Conservation (phyloP, 1,140 invertebrate genomes). For the Aplysia californica region DNA sequence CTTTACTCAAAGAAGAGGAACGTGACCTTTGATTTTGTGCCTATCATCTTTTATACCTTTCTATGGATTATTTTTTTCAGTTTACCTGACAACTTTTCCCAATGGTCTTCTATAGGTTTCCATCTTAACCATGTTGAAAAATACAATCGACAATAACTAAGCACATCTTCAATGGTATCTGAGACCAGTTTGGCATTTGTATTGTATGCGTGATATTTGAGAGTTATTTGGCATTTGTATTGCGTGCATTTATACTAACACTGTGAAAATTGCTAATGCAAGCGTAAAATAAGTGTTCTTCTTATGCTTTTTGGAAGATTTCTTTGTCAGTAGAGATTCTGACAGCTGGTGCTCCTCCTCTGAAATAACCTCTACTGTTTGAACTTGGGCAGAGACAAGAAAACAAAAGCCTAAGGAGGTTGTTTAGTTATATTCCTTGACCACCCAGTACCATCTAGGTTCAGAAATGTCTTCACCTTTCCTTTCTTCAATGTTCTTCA, state of each 20-base stretch:
- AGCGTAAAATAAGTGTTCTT: too few species aligned
- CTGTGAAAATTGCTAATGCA: too few species aligned
- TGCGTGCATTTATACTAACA: too few species aligned
- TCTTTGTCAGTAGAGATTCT: not conserved
- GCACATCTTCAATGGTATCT: not conserved
- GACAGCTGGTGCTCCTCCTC: not conserved
- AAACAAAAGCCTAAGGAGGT: not conserved
- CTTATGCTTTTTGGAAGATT: too few species aligned
- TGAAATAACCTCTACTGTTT: not conserved
- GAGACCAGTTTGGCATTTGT: not conserved
- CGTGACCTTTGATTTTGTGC: not conserved
- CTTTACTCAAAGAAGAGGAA: not conserved
- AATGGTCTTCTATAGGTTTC: not conserved
- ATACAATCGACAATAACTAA: not conserved
- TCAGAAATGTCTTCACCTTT: slow-evolving; percentile 73
- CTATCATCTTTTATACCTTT: not conserved
- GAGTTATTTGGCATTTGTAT: too few species aligned
- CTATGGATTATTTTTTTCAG: not conserved
- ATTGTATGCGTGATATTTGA: too few species aligned
- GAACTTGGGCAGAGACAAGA: not conserved
- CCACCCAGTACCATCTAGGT: slow-evolving; percentile 51
- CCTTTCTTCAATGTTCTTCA: slow-evolving; percentile 80
- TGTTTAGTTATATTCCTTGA: not conserved
- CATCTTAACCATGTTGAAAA: not conserved
- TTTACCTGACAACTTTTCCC: not conserved